phyloP scores from a whole-genome alignment of 2,888 invertebrate species.

The Achlya flavicornis region DNA sequence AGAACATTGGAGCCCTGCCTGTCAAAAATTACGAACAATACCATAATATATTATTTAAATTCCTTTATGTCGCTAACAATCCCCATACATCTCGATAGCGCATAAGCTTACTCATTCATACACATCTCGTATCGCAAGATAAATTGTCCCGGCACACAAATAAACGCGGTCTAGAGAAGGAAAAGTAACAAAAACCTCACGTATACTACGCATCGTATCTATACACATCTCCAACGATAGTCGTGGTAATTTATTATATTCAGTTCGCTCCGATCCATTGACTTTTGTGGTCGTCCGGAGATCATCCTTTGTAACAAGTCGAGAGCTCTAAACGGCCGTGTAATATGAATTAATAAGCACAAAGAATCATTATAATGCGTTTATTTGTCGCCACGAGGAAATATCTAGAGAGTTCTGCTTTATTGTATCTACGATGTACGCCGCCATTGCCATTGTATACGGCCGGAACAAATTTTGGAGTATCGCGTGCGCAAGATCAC shows the following conservation, averaged over 20 bases:
- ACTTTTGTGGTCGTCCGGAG: slow-evolving; percentile 74
- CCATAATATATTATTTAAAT: slow-evolving; percentile 7
- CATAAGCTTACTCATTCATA: slow-evolving; percentile 77
- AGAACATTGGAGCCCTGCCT: not conserved
- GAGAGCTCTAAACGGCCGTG: slow-evolving; percentile 78
- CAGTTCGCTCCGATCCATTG: slow-evolving; percentile 76
- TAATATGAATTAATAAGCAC: slow-evolving; percentile 84
- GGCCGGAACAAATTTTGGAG: slow-evolving; percentile 75
- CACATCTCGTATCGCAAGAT: slow-evolving; percentile 74
- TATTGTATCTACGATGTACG: slow-evolving; percentile 55
- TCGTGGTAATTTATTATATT: slow-evolving; percentile 80
- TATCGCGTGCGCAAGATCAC: slow-evolving; percentile 70
- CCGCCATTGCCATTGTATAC: slow-evolving; percentile 56
- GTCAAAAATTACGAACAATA: slow-evolving; percentile 6
- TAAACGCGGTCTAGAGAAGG: slow-evolving; percentile 67
- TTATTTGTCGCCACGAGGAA: slow-evolving; percentile 72
- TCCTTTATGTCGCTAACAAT: slow-evolving; percentile 44
- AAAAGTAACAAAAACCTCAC: slow-evolving; percentile 68
- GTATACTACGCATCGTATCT: slow-evolving; percentile 51
- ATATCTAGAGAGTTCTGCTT: slow-evolving; percentile 55
- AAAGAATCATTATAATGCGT: slow-evolving; percentile 77
- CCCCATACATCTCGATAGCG: slow-evolving; percentile 61
- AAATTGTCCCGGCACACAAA: slow-evolving; percentile 78
- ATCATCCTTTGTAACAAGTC: slow-evolving; percentile 75
- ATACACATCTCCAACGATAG: slow-evolving; percentile 66